Conservation (phyloP, 2,888 invertebrate species). For the Agrochola macilenta region DNA sequence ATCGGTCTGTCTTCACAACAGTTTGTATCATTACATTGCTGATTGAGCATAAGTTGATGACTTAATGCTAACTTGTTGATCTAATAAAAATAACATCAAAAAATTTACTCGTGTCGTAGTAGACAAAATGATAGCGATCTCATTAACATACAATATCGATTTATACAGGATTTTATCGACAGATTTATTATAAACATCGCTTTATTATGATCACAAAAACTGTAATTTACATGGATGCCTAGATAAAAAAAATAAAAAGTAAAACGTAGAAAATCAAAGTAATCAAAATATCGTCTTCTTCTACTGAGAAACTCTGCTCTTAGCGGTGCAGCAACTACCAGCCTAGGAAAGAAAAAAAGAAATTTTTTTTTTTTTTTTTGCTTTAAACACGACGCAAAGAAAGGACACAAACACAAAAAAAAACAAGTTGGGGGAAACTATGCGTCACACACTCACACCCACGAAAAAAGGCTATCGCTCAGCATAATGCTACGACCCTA, state of each 20-base stretch:
- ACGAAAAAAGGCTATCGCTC: neutral
- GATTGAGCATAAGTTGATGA: neutral
- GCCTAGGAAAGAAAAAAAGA: too few relatives aligned
- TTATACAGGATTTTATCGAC: neutral
- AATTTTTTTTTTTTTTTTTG: too few relatives aligned
- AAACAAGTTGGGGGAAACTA: too few relatives aligned
- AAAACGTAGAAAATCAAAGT: neutral
- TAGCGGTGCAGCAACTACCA: neutral
- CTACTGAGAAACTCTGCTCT: neutral
- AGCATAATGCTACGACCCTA: neutral
- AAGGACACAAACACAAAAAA: too few relatives aligned
- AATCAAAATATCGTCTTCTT: neutral
- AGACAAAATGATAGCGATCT: slow-evolving; percentile 11
- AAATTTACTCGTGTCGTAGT: neutral
- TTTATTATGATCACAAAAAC: neutral
- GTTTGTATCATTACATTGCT: too few relatives aligned
- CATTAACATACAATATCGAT: slow-evolving; percentile 21
- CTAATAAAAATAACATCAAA: slow-evolving; percentile 11
- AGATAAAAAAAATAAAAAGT: neutral
- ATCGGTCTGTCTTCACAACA: too few relatives aligned
- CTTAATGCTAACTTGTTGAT: neutral
- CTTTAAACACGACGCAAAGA: too few relatives aligned
- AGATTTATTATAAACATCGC: slow-evolving; percentile 14
- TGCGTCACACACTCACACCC: too few relatives aligned
- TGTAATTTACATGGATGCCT: slow-evolving; percentile 9